Evolutionary conservation across 2,113 vertebrate species (phyloP).

Genomic region (Dicrurus megarhynchus): DNA sequence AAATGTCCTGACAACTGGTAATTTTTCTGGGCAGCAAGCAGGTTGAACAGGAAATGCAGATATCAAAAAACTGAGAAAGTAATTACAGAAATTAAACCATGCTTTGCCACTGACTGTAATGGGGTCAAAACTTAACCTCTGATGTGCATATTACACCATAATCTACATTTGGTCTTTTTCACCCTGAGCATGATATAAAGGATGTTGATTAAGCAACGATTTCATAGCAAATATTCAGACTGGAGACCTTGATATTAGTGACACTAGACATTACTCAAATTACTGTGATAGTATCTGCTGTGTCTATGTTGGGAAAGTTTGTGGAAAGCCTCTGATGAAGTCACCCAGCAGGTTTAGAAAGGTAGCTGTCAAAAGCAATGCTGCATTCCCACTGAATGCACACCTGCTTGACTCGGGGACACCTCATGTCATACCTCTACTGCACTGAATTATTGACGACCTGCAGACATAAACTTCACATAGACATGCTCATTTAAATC

Average conservation of each 20-base stretch:
- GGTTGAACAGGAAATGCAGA: neutral
- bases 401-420: neutral
- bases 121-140: neutral
- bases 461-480: neutral
- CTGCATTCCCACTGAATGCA: neutral
- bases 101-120: neutral
- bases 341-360: neutral
- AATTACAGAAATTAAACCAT: neutral
- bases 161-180: neutral
- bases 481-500: neutral
- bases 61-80: neutral
- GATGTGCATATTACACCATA: neutral
- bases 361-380: neutral
- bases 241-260: neutral
- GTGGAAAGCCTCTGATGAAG: neutral
- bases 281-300: neutral
- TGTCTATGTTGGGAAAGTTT: neutral
- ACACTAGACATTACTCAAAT: neutral
- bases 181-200: neutral
- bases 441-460: neutral
- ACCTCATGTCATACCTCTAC: fast-evolving
- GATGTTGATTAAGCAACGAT: neutral
- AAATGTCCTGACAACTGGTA: neutral
- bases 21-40: neutral
- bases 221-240: neutral